Conservation (phyloP, 2,113 vertebrate genomes). For the Ictalurus furcatus region DNA sequence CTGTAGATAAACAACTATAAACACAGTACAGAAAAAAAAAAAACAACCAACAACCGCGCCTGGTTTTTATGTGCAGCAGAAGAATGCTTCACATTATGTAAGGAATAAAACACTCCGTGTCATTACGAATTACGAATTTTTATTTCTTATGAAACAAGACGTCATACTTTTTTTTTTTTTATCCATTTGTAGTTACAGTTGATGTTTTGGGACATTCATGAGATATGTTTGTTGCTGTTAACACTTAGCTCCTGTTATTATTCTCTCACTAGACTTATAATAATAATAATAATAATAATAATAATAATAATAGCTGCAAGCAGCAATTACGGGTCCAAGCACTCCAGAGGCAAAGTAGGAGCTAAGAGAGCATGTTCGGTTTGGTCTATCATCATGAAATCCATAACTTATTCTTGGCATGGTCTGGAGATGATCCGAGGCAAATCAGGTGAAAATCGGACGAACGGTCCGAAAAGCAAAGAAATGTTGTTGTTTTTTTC, state of each 20-base stretch:
- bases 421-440: too few relatives aligned
- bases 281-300: too few relatives aligned
- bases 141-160: too few relatives aligned
- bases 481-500: too few relatives aligned
- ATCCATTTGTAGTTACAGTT: not conserved
- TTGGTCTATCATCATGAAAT: too few relatives aligned
- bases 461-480: too few relatives aligned
- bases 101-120: not conserved
- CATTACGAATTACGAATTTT: not conserved
- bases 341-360: too few relatives aligned
- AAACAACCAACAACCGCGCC: not conserved
- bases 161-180: not conserved
- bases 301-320: too few relatives aligned
- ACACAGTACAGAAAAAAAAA: not conserved
- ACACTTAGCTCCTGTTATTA: not conserved
- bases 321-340: too few relatives aligned
- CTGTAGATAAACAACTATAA: not conserved
- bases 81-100: not conserved
- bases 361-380: too few relatives aligned
- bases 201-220: not conserved
- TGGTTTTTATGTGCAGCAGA: not conserved
- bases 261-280: not conserved
- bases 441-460: too few relatives aligned
- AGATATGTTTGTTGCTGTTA: not conserved
- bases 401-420: too few relatives aligned